Base-by-base conservation (phyloP, 1,140 invertebrate species). In the Drosophila punjabiensis region DNA sequence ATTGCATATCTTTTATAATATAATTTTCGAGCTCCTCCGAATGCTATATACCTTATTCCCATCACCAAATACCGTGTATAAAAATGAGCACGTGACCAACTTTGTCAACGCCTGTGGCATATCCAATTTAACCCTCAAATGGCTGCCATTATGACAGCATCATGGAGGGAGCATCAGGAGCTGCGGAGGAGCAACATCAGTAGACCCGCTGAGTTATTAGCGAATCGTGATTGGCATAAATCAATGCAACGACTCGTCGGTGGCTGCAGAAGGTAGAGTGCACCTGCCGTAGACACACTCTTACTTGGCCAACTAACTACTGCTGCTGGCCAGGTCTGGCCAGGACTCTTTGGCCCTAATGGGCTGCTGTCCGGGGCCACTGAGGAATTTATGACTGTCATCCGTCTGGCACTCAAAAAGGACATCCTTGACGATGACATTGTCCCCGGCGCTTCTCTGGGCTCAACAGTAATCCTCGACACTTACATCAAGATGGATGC, bases 141-240 rank as follows among this genome's bases (percentile, higher is more conserved):
- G 85, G 80, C 68, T 86, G 89, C 79, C 84, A 92, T 92, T 86
- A 92, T 92, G 82, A 78, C 81, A 66, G 78, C 81, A 79, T 59
- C 71, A 73, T 50, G 24, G 14, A 24, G n/a, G n/a, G 24, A 48
- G 24, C 47, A 52, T 20, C 71, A 43, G 39, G 13, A 28, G 30
- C 45, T 47, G 41, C 39, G 35, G 47, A 24, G 39, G 11, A 64
- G 56, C 62, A 43, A 30, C 61, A 59, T 47, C 43, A 64, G 61
- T 62, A 64, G 77, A 84, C 71, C 73, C 61, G 75, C 61, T 92
- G 89, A 92, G 85, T 92, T 92, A 92, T 92, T 89, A 89, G 82
- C 80, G 65, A 79, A 89, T 79, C 89, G 89, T 92, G 89, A 92
- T 92, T 92, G 89, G 89, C 89, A 92, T 92, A 89, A 92, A 92